These are phyloP conservation scores for Neostethus bicornis DNA, from an alignment of 2,797 vertebrate genomes.

Conservation along the genomic window DNA sequence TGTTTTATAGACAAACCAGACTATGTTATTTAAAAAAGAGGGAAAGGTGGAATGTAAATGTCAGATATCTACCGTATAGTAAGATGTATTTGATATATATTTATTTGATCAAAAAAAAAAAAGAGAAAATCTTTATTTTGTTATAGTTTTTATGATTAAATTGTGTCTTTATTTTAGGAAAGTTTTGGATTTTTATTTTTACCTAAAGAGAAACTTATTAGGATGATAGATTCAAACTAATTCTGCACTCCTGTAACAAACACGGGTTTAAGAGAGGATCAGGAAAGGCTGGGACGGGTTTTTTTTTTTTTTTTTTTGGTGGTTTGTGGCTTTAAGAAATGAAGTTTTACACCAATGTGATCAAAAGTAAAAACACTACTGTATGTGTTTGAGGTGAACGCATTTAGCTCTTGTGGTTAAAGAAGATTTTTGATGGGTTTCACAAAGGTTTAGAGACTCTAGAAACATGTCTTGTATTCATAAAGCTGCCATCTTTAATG, in stretches of 20 bases:
- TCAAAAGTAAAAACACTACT: constrained; percentile 1
- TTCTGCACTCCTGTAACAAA: constrained; percentile 17
- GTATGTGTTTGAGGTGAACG: constrained; percentile 16
- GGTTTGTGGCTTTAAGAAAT: constrained; percentile 49
- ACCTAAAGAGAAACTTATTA: constrained; percentile 19
- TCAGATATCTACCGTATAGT: constrained; percentile 45
- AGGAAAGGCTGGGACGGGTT: background rate
- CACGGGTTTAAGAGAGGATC: background rate
- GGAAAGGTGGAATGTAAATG: constrained; percentile 40
- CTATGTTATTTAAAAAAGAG: constrained; percentile 35
- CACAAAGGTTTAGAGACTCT: background rate
- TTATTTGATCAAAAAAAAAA: constrained; percentile 73
- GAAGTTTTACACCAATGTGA: background rate
- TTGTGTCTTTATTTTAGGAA: constrained; percentile 63
- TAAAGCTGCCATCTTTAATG: constrained; percentile 18
- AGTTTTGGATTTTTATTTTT: constrained; percentile 65
- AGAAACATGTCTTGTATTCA: constrained; percentile 42
- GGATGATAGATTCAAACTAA: constrained; percentile 16
- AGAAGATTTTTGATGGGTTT: background rate
- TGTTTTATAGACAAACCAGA: constrained; percentile 51
- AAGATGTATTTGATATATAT: constrained; percentile 60
- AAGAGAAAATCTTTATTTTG: constrained; percentile 78
- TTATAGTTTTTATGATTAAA: constrained; percentile 68
- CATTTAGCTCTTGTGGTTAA: background rate
- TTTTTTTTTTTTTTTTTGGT: constrained; percentile 22